Conservation (phyloP, 2,113 vertebrate genomes). For the Xiphias gladius region DNA sequence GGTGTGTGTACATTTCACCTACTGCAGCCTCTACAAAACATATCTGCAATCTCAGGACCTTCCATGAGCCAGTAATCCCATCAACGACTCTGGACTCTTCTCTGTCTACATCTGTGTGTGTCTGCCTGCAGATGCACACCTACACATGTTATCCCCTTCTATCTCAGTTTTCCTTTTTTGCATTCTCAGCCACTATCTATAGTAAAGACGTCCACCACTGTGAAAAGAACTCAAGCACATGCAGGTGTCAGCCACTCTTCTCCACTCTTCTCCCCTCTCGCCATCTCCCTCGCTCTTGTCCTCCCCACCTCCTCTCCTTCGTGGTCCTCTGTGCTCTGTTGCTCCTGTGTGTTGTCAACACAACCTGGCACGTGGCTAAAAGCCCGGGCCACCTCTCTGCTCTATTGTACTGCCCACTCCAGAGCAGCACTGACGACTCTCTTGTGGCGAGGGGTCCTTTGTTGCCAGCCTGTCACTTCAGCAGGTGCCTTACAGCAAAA, state of each 20-base stretch:
- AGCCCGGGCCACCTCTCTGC: slow-evolving; percentile 75
- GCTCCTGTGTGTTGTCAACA: slow-evolving; percentile 65
- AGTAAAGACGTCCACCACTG: slow-evolving; percentile 51
- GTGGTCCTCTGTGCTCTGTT: slow-evolving; percentile 48
- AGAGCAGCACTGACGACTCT: slow-evolving; percentile 70
- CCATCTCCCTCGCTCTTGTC: slow-evolving; percentile 51
- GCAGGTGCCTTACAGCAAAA: slow-evolving; percentile 85
- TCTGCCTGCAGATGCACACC: slow-evolving; percentile 42
- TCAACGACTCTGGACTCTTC: slow-evolving; percentile 34
- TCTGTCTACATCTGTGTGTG: slow-evolving; percentile 27
- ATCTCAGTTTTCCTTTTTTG: slow-evolving; percentile 43
- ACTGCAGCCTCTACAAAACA: slow-evolving; percentile 30
- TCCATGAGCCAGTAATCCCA: slow-evolving; percentile 38
- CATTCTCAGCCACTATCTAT: slow-evolving; percentile 6
- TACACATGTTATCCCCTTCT: slow-evolving; percentile 51
- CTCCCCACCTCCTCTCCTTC: slow-evolving; percentile 48
- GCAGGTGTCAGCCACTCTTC: slow-evolving; percentile 73
- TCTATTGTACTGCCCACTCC: slow-evolving; percentile 79
- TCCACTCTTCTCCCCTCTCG: slow-evolving; percentile 41
- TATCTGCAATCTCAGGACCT: slow-evolving; percentile 46
- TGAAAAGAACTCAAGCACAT: slow-evolving; percentile 75
- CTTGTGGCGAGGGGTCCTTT: slow-evolving; percentile 72
- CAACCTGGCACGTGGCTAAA: slow-evolving; percentile 81
- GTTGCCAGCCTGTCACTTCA: slow-evolving; percentile 80
- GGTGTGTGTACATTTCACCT: slow-evolving; percentile 32